Percentiles rank a stretch among this genome's conserved stretches.
Conservation (phyloP, 2,888 invertebrate species). For the Subacronicta megacephala region DNA sequence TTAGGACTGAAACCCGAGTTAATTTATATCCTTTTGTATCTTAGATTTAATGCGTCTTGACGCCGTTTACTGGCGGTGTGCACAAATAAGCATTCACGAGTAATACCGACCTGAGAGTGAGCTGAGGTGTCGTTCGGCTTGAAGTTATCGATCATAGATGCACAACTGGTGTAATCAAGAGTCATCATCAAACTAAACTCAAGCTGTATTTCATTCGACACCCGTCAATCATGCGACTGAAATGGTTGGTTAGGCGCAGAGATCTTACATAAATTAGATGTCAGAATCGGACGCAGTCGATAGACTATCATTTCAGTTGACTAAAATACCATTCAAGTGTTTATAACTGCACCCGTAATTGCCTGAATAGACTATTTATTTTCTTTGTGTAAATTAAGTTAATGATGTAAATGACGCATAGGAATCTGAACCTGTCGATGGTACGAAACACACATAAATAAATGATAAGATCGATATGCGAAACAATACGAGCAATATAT, state of each 20-base stretch:
- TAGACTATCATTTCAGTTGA: slow-evolving; percentile 39
- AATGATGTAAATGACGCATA: slow-evolving; percentile 50
- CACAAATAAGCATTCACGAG: slow-evolving; percentile 26
- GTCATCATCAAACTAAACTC: slow-evolving; percentile 35
- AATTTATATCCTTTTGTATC: slow-evolving; percentile 49
- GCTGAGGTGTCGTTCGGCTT: slow-evolving; percentile 39
- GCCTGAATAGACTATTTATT: slow-evolving; percentile 38
- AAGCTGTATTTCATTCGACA: slow-evolving; percentile 45
- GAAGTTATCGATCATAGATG: slow-evolving; percentile 49
- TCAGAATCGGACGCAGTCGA: slow-evolving; percentile 33
- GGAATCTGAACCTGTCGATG: slow-evolving; percentile 48
- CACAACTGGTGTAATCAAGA: slow-evolving; percentile 46
- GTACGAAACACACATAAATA: slow-evolving; percentile 53
- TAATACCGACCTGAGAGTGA: slow-evolving; percentile 26
- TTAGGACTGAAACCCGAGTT: slow-evolving; percentile 56
- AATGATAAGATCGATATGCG: slow-evolving; percentile 55
- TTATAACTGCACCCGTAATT: slow-evolving; percentile 35
- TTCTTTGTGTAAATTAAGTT: slow-evolving; percentile 51
- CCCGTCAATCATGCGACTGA: slow-evolving; percentile 46
- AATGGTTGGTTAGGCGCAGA: slow-evolving; percentile 46
- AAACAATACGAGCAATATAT: slow-evolving; percentile 51
- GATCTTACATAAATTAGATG: slow-evolving; percentile 47
- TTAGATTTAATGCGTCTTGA: slow-evolving; percentile 24
- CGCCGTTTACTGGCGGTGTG: slow-evolving; percentile 3
- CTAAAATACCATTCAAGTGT: slow-evolving; percentile 37